A percentile compares a stretch with the other conserved stretches of the same genome.
phyloP scores from a whole-genome alignment of 2,113 vertebrate species.

The Cyanoderma ruficeps region DNA sequence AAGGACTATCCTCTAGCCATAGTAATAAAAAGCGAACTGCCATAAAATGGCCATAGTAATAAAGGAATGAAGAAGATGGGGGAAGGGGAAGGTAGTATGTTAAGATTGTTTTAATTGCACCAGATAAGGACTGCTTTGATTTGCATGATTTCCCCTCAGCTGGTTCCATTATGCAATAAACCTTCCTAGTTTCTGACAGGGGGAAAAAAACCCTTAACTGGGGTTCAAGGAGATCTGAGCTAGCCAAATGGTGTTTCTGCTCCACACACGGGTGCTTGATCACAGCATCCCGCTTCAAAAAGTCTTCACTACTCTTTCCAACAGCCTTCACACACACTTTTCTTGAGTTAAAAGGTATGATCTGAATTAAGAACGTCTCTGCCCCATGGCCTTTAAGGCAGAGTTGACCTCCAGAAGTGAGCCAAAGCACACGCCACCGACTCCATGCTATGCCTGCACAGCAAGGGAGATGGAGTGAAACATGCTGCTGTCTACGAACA shows the following conservation, averaged over 20 bases:
- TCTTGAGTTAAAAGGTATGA: not conserved
- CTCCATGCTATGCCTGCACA: rapidly evolving
- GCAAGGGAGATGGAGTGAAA: rapidly evolving
- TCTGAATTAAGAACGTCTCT: not conserved
- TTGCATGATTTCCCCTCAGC: not conserved
- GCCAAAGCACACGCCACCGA: rapidly evolving
- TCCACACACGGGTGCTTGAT: rapidly evolving
- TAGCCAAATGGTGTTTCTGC: not conserved
- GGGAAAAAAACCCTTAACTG: not conserved
- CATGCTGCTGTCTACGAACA: not conserved
- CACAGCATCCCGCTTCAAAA: not conserved
- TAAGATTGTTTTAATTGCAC: not conserved
- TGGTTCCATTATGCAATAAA: not conserved
- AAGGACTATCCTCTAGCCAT: not conserved
- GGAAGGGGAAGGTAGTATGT: not conserved
- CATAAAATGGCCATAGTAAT: not conserved
- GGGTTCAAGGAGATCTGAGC: not conserved
- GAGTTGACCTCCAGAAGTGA: not conserved
- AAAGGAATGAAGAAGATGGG: not conserved
- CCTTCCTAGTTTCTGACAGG: not conserved
- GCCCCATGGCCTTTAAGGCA: not conserved
- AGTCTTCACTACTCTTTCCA: not conserved
- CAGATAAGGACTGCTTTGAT: conserved; percentile 19
- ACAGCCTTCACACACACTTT: not conserved
- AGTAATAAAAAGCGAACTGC: not conserved